Evolutionary conservation across 2,113 vertebrate genomes (phyloP).

Genomic region (Amphilophus citrinellus): DNA sequence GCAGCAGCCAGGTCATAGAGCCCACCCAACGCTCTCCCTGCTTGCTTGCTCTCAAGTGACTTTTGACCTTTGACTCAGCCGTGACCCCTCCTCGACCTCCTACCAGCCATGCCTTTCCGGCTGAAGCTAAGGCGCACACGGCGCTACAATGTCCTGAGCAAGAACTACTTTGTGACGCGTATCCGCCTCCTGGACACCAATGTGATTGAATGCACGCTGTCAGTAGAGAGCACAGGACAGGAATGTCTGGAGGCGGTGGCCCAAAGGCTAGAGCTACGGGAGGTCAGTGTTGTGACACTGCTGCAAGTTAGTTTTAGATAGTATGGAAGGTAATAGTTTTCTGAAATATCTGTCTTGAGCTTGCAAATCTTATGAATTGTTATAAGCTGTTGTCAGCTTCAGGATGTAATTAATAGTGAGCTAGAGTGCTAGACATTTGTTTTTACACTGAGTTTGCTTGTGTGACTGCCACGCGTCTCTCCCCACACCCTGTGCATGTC

Average conservation of each 20-base stretch:
- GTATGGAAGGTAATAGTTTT: neutral
- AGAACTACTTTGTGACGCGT: constrained; percentile 96
- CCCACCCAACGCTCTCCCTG: constrained; percentile 47
- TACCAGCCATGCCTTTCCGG: constrained; percentile 92
- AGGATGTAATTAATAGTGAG: neutral
- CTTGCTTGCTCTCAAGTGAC: constrained; percentile 55
- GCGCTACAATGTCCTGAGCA: constrained; percentile 97
- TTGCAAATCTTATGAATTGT: neutral
- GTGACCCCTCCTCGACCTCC: constrained; percentile 33
- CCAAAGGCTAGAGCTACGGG: constrained; percentile 93
- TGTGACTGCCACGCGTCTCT: constrained; percentile 29
- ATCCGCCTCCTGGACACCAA: constrained; percentile 93
- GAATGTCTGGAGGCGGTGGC: constrained; percentile 97
- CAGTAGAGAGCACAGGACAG: constrained; percentile 95
- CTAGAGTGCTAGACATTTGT: neutral
- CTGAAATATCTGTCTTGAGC: neutral
- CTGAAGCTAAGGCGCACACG: constrained; percentile 92
- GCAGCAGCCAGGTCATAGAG: constrained; percentile 58
- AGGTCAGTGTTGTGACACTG: constrained; percentile 81
- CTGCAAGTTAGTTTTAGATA: neutral
- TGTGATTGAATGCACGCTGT: constrained; percentile 94
- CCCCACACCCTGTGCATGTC: constrained; percentile 8
- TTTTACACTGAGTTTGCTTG: neutral
- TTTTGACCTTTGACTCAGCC: constrained; percentile 67
- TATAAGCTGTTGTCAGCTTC: neutral